Evolutionary conservation across 2,113 vertebrate genomes (phyloP).

Genomic region (Climacteris rufus): DNA sequence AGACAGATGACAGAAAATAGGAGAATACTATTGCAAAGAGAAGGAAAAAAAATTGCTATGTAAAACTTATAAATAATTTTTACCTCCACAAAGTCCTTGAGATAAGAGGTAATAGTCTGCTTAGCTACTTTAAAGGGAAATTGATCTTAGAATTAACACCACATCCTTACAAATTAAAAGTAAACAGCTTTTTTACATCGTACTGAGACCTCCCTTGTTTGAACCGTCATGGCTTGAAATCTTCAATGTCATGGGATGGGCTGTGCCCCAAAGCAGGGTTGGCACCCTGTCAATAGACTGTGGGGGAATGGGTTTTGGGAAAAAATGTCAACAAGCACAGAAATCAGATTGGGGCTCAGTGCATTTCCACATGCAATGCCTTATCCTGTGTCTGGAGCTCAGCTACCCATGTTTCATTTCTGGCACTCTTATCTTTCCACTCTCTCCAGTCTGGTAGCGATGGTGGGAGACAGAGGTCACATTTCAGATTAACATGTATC

Average conservation of each 20-base stretch:
- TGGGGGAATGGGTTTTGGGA: fast-evolving
- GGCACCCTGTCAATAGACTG: neutral
- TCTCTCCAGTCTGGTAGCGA: neutral
- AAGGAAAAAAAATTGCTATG: neutral
- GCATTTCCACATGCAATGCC: neutral
- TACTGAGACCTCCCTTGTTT: neutral
- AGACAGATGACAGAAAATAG: constrained; percentile 21
- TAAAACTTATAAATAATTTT: constrained; percentile 26
- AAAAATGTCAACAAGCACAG: neutral
- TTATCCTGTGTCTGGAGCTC: neutral
- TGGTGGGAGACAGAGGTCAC: neutral
- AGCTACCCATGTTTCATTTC: fast-evolving
- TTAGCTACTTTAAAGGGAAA: neutral
- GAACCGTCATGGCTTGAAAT: neutral
- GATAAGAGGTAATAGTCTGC: neutral
- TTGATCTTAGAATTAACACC: neutral
- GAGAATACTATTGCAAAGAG: neutral
- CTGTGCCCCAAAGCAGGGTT: neutral
- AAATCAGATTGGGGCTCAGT: neutral
- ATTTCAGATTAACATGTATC: neutral
- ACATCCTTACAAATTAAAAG: neutral
- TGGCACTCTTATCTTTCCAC: neutral
- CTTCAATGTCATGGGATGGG: fast-evolving
- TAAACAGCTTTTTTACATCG: neutral
- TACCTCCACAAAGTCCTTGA: neutral